These are phyloP conservation scores for Zaprionus africanus DNA, from an alignment of 1,140 invertebrate species.

Conservation along the genomic window DNA sequence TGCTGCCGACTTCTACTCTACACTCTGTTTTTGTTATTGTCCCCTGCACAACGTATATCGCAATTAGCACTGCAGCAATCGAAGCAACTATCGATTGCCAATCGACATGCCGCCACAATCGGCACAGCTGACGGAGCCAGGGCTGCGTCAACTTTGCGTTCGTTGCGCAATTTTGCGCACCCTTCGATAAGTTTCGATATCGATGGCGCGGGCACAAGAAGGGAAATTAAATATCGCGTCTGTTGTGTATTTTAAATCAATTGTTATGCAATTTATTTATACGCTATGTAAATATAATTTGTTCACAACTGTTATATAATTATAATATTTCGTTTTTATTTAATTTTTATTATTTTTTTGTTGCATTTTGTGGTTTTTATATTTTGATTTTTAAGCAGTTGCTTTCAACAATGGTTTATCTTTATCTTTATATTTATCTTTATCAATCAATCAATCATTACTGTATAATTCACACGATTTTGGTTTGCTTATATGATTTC, in stretches of 20 bases:
- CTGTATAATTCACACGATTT: conserved; percentile 57
- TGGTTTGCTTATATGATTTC: conserved; percentile 36
- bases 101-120: conserved; percentile 16
- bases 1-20: neutral
- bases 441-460: conserved; percentile 53
- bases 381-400: conserved; percentile 75
- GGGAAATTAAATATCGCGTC: neutral
- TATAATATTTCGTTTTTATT: conserved; percentile 57
- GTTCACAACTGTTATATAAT: conserved; percentile 82
- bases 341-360: conserved; percentile 22
- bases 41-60: conserved; percentile 23
- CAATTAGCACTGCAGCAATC: conserved; percentile 2
- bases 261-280: conserved; percentile 82
- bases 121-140: conserved; percentile 25
- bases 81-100: conserved; percentile 12
- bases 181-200: neutral
- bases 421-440: conserved; percentile 22
- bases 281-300: conserved; percentile 82
- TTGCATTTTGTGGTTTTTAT: conserved; percentile 32
- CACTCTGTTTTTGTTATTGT: conserved; percentile 35
- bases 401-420: conserved; percentile 74
- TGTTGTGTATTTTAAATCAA: conserved; percentile 68
- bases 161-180: neutral
- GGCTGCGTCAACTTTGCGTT: neutral
- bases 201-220: neutral